Conservation (phyloP, 1,140 invertebrate genomes). For the Heliconius nattereri region DNA sequence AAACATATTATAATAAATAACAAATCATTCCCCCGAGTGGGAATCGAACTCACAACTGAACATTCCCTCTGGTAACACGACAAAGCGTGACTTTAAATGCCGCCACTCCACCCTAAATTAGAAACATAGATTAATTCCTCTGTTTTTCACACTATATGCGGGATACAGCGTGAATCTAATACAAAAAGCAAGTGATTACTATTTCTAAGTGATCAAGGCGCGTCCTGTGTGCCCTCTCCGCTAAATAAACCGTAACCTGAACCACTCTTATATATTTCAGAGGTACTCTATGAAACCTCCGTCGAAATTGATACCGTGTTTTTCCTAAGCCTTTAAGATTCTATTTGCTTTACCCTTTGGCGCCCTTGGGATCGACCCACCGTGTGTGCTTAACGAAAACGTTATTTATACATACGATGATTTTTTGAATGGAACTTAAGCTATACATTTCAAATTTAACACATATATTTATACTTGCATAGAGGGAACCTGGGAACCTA, state of each 20-base stretch:
- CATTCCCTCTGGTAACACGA: no score
- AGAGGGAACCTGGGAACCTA: no score
- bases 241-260: background rate
- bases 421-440: slow-evolving; percentile 6
- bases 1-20: no score
- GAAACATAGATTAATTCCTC: no score
- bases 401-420: slow-evolving; percentile 23
- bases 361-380: slow-evolving; percentile 30
- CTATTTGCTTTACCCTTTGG: slow-evolving; percentile 32
- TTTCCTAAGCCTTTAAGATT: slow-evolving; percentile 33
- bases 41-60: no score
- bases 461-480: background rate
- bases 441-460: background rate
- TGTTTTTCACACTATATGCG: no score
- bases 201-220: slow-evolving; percentile 19
- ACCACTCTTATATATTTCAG: slow-evolving; percentile 15
- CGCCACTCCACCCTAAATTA: no score
- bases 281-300: slow-evolving; percentile 14
- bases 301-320: slow-evolving; percentile 32
- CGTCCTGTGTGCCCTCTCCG: background rate
- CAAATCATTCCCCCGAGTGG: no score
- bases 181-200: background rate
- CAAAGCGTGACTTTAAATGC: no score
- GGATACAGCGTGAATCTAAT: no score
- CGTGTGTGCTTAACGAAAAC: slow-evolving; percentile 18